These are phyloP conservation scores for Caradrina clavipalpis DNA, from an alignment of 2,888 invertebrate species.

Conservation along the genomic window DNA sequence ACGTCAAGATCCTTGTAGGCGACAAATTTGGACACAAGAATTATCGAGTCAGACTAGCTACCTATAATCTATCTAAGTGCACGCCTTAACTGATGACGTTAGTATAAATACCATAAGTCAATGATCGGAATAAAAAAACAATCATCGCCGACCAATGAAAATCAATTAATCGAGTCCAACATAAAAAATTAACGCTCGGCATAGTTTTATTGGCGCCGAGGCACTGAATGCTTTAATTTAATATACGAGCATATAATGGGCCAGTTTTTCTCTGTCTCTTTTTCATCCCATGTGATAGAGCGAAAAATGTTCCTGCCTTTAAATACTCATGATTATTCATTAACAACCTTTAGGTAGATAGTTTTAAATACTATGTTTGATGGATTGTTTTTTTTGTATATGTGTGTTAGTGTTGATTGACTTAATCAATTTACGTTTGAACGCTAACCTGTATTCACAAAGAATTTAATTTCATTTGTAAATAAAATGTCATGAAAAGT, in stretches of 20 bases:
- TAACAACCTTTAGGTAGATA: conserved; percentile 40
- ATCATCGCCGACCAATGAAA: conserved; percentile 78
- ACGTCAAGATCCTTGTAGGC: conserved; percentile 21
- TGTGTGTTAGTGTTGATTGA: conserved; percentile 3
- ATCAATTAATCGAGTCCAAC: conserved; percentile 81
- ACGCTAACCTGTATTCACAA: conserved; percentile 3
- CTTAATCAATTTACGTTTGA: conserved; percentile 1
- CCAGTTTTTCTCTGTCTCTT: conserved; percentile 64
- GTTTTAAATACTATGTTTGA: conserved; percentile 39
- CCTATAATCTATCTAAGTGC: conserved; percentile 46
- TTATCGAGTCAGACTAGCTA: too few relatives aligned
- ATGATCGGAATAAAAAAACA: conserved; percentile 67
- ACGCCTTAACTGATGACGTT: conserved; percentile 57
- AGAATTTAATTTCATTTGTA: conserved; percentile 2
- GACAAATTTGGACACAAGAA: conserved; percentile 34
- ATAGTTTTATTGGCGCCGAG: conserved; percentile 80
- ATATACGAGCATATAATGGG: conserved; percentile 74
- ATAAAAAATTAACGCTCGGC: conserved; percentile 74
- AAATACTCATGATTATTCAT: conserved; percentile 58
- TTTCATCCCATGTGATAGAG: conserved; percentile 59
- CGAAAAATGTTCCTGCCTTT: conserved; percentile 55
- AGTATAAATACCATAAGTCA: conserved; percentile 69
- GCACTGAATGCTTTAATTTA: conserved; percentile 81
- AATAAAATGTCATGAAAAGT: conserved; percentile 1
- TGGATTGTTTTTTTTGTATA: conserved; percentile 27